Percentiles rank a stretch among this genome's conserved stretches.
phyloP scores from a whole-genome alignment of 2,113 vertebrate genomes.

The Laticauda laticaudata region DNA sequence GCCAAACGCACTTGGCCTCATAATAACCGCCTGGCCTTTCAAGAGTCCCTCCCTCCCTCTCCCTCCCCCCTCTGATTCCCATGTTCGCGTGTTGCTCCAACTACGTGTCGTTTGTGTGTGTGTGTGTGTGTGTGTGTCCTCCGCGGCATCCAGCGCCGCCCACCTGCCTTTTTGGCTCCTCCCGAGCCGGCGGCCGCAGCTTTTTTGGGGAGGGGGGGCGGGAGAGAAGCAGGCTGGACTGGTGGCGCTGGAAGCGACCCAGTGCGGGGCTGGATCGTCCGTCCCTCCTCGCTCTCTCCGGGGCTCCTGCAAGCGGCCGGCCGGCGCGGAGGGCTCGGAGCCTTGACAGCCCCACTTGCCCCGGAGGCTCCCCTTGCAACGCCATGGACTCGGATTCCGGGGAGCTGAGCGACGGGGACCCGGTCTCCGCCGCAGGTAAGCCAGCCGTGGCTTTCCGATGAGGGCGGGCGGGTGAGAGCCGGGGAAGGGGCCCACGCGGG shows the following conservation, averaged over 20 bases:
- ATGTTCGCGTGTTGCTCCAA: no score
- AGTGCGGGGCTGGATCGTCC: not conserved
- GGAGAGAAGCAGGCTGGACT: not conserved
- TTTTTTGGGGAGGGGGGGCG: not conserved
- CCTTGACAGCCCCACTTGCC: not conserved
- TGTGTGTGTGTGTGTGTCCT: not conserved
- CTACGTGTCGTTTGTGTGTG: no score
- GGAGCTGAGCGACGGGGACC: constrained; percentile 92
- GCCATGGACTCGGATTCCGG: constrained; percentile 96
- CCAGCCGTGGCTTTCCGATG: no score
- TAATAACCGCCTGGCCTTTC: no score
- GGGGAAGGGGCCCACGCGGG: not conserved
- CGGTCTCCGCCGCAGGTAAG: constrained; percentile 82
- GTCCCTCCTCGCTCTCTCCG: not conserved
- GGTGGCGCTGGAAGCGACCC: not conserved
- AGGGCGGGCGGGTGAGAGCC: no score
- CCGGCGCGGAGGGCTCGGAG: not conserved
- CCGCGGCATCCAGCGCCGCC: not conserved
- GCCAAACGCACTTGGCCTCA: no score
- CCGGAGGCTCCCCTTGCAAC: not conserved
- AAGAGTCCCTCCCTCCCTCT: not conserved
- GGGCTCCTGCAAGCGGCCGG: not conserved
- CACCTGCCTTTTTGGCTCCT: not conserved
- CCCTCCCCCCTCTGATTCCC: no score
- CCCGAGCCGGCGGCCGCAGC: not conserved